Base-by-base conservation (phyloP, 2,888 invertebrate genomes). In the Chrysolina americana region DNA sequence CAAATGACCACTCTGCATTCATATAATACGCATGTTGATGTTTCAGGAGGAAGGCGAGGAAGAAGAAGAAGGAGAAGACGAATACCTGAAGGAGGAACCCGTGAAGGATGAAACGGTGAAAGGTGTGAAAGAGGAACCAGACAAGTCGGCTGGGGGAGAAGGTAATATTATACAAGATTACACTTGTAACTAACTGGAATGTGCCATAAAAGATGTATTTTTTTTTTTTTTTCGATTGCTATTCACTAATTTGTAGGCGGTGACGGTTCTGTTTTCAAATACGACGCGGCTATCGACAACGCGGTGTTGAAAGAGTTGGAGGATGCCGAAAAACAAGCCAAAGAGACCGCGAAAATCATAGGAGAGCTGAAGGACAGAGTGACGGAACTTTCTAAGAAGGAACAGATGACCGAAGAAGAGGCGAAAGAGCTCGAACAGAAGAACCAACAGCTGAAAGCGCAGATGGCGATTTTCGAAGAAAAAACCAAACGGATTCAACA, bases 401-500 rank as follows among this genome's bases (percentile, higher is more conserved):
- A 90, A 4, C 88, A 88, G 68, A 87, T 92, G 81, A 91, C 91
- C 0, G 91, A 92, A 62, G 87, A 87, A 0, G 93, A 93, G 80
- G 89, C 91, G 0, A 87, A 87, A 71, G 89, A 89, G 78, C 84
- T 93, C 11, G 90, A 91, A 41, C 89, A 90, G 48, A 90, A 92
- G 66, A 92, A 92, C 79, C 89, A 89, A 36, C 85, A 90, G 72
- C 86, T 93, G 0, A 90, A 91, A 68, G 87, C 89, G 3, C 92
- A 92, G 82, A 90, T 93, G 89, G 89, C 89, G 21, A 89, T 92
- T 53, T 91, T 93, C 75, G 92, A 93, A 78, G 87, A 89, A 19
- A 90, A 92, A 75, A 93, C 92, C 0, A 89, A 88, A 81, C 89
- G 88, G 62, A 88, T 93, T 50, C 91, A 92, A 84, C 87, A 88